Conservation (phyloP, 2,888 invertebrate species). For the Endomychus coccineus region DNA sequence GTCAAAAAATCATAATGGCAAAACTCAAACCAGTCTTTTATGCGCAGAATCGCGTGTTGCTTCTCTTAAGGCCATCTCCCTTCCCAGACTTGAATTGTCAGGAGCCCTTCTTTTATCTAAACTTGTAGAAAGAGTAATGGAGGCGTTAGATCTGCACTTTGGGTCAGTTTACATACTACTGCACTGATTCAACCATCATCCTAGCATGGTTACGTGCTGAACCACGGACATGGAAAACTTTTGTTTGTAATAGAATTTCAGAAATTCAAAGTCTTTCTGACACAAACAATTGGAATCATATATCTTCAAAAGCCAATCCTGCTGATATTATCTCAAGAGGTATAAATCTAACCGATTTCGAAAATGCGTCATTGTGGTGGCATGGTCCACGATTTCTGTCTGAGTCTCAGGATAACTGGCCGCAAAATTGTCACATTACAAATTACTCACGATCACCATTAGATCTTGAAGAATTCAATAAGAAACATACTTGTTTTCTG, state of each 20-base stretch:
- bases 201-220: conserved; percentile 10
- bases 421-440: conserved; percentile 1
- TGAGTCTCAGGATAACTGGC: conserved; percentile 1
- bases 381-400: conserved; percentile 3
- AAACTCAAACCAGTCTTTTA: background rate
- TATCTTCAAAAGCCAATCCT: conserved; percentile 2
- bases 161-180: background rate
- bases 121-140: conserved; percentile 11
- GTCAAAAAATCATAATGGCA: background rate
- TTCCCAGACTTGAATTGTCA: background rate
- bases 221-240: conserved; percentile 16
- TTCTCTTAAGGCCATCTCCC: no score
- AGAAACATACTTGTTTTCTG: background rate
- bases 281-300: conserved; percentile 3
- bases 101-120: conserved; percentile 2
- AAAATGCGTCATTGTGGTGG: conserved; percentile 3
- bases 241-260: conserved; percentile 9
- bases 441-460: conserved; percentile 1
- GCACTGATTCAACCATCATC: conserved; percentile 12
- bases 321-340: conserved; percentile 6
- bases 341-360: conserved; percentile 4
- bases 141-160: no score
- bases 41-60: conserved; percentile 1
- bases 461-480: conserved; percentile 1
- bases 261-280: conserved; percentile 4